Evolutionary conservation across 2,113 vertebrate species (phyloP), one percentile per base, ranked within the genome.

Genomic region (Neomonachus schauinslandi): DNA sequence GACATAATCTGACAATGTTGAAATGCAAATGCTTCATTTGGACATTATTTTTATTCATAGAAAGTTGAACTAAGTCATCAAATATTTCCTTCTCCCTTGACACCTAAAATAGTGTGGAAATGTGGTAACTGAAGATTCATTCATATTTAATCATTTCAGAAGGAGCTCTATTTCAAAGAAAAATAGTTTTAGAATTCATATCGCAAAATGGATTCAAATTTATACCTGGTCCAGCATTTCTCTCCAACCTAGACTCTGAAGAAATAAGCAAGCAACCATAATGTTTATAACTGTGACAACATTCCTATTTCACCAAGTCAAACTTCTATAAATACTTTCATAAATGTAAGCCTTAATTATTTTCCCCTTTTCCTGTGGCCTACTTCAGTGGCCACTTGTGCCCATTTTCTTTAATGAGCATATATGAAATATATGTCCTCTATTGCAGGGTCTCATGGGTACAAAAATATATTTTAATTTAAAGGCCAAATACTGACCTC

Each of bases 141-240:
- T 96, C 74, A 97, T 94, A 96, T 90, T 97, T 97, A 96, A 94
- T 94, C 16, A 97, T 91, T 96, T 95, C 53, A 69, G 57, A 93
- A 94, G 42, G 21, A 96, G 87, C 16, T 93, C 11, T 55, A 72
- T 90, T 93, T 95, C 53, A 94, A 96, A 93, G 94, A 55, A 97
- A 97, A 90, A 89, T 76, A 77, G 55, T 71, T 94, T 85, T 92
- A 87, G 36, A 76, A 96, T 91, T 95, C 79, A 92, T 12, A 95
- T 10, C 71, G 19, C 49, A 85, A 97, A 97, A 92, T 7, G 19
- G 21, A 92, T 96, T 95, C 57, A 88, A 77, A 98, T 97, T 74
- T 88, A 91, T 95, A 90, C 51, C 24, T 81, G 24, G 19, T 22
- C 8, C 24, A 95, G 11, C 14, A 22, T 51, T 71, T 65, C 92